Conservation (phyloP, 1,140 invertebrate species). For the Frieseomelitta varia region DNA sequence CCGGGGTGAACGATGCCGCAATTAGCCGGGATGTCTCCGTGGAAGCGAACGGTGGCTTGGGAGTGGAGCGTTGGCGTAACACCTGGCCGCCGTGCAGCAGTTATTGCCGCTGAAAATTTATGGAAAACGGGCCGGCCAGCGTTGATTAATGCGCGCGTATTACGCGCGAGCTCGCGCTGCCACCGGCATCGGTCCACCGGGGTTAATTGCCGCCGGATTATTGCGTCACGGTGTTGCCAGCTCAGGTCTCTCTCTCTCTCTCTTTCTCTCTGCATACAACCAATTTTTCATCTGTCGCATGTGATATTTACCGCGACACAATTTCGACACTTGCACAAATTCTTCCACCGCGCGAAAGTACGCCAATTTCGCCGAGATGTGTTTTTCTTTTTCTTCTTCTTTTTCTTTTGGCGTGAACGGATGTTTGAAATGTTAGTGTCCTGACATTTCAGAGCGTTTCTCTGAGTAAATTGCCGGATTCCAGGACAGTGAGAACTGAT, state of each 20-base stretch:
- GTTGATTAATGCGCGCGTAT: constrained; percentile 41
- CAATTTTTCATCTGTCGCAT: neutral
- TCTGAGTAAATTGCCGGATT: too few species aligned
- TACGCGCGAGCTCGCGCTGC: constrained; percentile 23
- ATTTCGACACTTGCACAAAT: too few species aligned
- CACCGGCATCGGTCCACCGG: neutral
- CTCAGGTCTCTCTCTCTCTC: neutral
- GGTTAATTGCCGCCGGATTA: constrained; percentile 25
- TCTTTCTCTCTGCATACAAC: neutral
- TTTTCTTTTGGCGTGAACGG: too few species aligned
- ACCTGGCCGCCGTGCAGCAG: constrained; percentile 26
- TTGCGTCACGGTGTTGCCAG: constrained; percentile 6
- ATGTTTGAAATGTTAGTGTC: too few species aligned
- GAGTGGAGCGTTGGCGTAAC: constrained; percentile 37
- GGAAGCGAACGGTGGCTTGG: neutral
- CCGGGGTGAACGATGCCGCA: constrained; percentile 65
- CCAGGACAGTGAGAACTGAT: too few species aligned
- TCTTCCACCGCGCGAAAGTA: too few species aligned
- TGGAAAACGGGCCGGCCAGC: constrained; percentile 20
- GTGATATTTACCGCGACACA: too few species aligned
- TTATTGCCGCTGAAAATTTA: constrained; percentile 44
- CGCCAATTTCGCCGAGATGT: too few species aligned
- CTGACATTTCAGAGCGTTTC: too few species aligned
- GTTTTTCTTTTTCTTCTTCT: too few species aligned
- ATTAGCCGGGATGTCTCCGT: constrained; percentile 66